Conservation (phyloP, 2,113 vertebrate species). For the Neodon shergylaensis region DNA sequence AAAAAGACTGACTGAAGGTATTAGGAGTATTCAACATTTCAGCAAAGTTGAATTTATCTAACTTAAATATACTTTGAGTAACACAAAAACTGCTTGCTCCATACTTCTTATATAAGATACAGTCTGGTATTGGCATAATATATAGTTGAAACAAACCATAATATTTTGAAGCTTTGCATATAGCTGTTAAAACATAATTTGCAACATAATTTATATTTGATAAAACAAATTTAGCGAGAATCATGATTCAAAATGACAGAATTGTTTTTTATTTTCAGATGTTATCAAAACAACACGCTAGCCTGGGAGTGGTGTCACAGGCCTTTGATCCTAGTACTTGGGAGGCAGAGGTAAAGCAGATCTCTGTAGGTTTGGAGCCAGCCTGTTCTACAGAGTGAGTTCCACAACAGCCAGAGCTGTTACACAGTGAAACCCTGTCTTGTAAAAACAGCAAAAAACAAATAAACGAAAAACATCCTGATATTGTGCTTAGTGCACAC, state of each 20-base stretch:
- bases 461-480: background rate
- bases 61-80: conserved; percentile 23
- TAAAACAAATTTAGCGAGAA: conserved; percentile 16
- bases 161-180: background rate
- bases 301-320: background rate
- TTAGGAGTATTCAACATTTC: background rate
- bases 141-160: background rate
- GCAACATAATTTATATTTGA: conserved; percentile 31
- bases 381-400: background rate
- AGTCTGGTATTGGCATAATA: background rate
- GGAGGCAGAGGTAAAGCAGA: background rate
- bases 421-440: background rate
- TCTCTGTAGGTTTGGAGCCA: background rate
- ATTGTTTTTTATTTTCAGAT: background rate
- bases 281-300: background rate
- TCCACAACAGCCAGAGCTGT: background rate
- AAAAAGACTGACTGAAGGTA: background rate
- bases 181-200: background rate
- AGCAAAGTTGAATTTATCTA: conserved; percentile 19
- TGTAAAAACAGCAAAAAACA: background rate
- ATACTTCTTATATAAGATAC: background rate
- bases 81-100: background rate
- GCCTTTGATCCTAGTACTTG: background rate
- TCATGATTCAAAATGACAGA: background rate
- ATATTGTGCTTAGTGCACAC: background rate